Evolutionary conservation across 2,797 vertebrate species (phyloP), one percentile per base, ranked within the genome.

Genomic region (Pyrocephalus nanus): DNA sequence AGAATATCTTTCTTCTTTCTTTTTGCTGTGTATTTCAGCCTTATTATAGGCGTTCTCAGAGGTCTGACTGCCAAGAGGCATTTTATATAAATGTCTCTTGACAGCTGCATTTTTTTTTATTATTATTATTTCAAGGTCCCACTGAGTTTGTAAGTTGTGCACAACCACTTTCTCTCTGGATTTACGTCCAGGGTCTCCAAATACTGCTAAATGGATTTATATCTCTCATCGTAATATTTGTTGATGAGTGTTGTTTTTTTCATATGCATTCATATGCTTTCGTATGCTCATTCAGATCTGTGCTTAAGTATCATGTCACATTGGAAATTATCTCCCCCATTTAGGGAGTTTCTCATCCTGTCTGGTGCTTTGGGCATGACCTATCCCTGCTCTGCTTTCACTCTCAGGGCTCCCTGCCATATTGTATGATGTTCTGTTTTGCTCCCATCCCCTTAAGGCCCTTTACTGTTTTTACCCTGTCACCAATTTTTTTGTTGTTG

Each of bases 181-280:
- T 25, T 43, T 20, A 30, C 4, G 10, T 58, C 19, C 20, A 19
- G 9, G 3, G 15, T 38, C 40, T 69, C 32, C n/a, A 79, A 75
- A 42, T 38, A 43, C 6, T 38, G 17, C 9, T 76, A 22, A 74
- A 50, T 2, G 34, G 15, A 29, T 50, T 50, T 38, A 16, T 14
- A 9, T 40, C 27, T 38, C 23, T 50, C 13, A 50, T 13, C 17
- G 32, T 6, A 38, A 30, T 20, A 11, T n/a, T 17, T 20, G 2
- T 51, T 79, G 60, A 2, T 2, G 1, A 7, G 4, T 13, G 4
- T 9, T 21, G 3, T 2, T 67, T 50, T 50, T 45, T 50, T 9
- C 5, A 26, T 50, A 1, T 40, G 36, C 30, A 67, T 84, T 61
- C 17, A 32, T 8, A 32, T 7, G 36, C 30, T 71, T 84, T 57